Base-by-base conservation (phyloP, 2,113 vertebrate species). In the Chamaea fasciata region DNA sequence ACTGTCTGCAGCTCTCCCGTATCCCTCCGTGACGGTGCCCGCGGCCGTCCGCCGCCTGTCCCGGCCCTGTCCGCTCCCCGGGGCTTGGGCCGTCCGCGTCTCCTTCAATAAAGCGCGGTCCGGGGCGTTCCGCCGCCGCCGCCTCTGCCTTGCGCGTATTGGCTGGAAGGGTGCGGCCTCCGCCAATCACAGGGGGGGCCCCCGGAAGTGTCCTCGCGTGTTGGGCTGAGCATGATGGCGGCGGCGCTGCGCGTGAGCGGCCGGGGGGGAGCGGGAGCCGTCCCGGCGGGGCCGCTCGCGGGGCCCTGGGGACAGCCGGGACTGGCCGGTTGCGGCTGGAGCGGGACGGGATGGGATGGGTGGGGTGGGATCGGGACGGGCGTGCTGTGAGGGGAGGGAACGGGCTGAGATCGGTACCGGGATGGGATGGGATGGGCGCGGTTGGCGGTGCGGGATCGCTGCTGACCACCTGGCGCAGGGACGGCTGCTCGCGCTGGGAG, bases 241-340 rank as follows among this genome's bases (percentile, higher is more conserved):
- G 78, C 28, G 15, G 6, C 22, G 28, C 33, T 92, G 79, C 86
- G 92, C 49, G 94, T 94, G 92, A 92, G 92, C 31, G 22, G 42
- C 7, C 22, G 44, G 30, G 22, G 37, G 21, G 11, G 24, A 33
- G 3, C 9, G n/a, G 24, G 81, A 7, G 20, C 8, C 46, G n/a
- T 24, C 22, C 85, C 12, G 96, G 95, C 83, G 93, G 86, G 8
- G 90, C 47, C 10, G 49, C 27, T 37, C 22, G 1, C 3, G 47
- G 39, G 22, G 6, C 4, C 9, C 14, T 2, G 67, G 68, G 52
- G 21, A 21, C 31, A 11, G 35, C 22, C 5, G 47, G n/a, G 23
- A 22, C 31, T 8, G 16, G n/a, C 33, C 27, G 21, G 15, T 15
- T 24, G 15, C 13, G 46, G 56, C 18, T 12, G 44, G 44, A 13